Percentiles rank a stretch among this genome's conserved stretches.
These are phyloP conservation scores for Magallana angulata DNA, from an alignment of 1,140 invertebrate genomes.

Conservation along the genomic window DNA sequence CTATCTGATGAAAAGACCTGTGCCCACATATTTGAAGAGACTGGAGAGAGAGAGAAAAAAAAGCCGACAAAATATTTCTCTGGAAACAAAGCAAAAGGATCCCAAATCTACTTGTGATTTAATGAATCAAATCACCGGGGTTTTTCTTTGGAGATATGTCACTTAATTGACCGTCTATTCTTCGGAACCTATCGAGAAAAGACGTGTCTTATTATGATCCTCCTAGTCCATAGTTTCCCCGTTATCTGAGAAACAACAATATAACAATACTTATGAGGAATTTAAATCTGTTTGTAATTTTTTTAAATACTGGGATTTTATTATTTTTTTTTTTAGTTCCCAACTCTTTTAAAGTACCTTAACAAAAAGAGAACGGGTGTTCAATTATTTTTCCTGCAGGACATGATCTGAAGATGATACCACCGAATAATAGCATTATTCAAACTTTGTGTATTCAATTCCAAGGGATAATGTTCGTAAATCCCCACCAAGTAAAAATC, in stretches of 20 bases:
- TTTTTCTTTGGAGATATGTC: conserved; percentile 2
- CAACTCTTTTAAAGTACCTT: background rate
- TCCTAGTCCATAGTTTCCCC: conserved; percentile 29
- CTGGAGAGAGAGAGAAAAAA: too few relatives aligned
- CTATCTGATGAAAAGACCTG: background rate
- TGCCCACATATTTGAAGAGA: background rate
- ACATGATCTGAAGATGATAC: conserved; percentile 6
- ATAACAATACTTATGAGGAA: background rate
- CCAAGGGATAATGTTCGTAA: background rate
- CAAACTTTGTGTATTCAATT: conserved; percentile 5
- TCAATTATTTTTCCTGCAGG: conserved; percentile 33
- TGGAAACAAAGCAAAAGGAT: background rate
- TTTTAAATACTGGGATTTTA: background rate
- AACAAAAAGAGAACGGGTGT: conserved; percentile 8
- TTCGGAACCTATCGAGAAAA: background rate
- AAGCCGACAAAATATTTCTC: conserved; percentile 4
- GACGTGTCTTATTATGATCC: conserved; percentile 12
- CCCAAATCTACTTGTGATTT: conserved; percentile 11
- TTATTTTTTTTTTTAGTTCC: too few relatives aligned
- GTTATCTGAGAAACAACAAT: conserved; percentile 8
- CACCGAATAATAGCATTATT: conserved; percentile 9
- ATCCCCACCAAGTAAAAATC: conserved; percentile 5
- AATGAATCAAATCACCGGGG: conserved; percentile 27
- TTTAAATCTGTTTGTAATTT: conserved; percentile 23
- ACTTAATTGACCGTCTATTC: conserved; percentile 2